These are phyloP conservation scores for Arenaria interpres DNA, from an alignment of 2,113 vertebrate species.

Conservation along the genomic window DNA sequence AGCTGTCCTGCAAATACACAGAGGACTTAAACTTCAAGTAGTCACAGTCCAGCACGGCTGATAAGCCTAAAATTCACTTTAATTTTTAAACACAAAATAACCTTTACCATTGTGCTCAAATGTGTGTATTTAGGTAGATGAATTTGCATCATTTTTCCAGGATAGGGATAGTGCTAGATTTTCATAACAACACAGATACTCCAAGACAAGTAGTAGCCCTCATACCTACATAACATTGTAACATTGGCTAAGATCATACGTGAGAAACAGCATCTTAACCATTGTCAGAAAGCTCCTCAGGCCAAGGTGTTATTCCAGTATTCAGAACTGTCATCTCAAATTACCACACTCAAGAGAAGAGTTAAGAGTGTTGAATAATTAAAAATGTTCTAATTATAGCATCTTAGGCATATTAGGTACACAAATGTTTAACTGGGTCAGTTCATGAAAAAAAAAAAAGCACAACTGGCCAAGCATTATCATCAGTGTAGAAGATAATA, in stretches of 20 bases:
- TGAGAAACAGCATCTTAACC: not conserved
- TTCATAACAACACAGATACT: not conserved
- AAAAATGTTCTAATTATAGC: slow-evolving; percentile 25
- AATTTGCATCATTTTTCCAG: not conserved
- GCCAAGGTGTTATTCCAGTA: not conserved
- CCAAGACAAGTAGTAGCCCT: not conserved
- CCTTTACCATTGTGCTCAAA: not conserved
- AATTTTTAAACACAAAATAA: not conserved
- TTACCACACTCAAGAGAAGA: not conserved
- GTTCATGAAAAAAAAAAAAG: not conserved
- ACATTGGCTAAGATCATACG: not conserved
- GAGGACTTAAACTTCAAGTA: not conserved
- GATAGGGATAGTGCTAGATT: not conserved
- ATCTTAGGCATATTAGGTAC: not conserved
- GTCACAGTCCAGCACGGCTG: not conserved
- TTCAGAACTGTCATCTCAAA: not conserved
- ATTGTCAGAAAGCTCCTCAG: not conserved
- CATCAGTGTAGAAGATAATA: not conserved
- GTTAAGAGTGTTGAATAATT: slow-evolving; percentile 59
- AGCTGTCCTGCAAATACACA: not conserved
- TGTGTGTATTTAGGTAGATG: not conserved
- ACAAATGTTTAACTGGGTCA: not conserved
- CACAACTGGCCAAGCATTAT: not conserved
- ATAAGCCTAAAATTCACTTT: not conserved
- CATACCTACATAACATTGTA: not conserved